Conservation (phyloP, 2,797 vertebrate genomes). For the Rhinophrynus dorsalis region DNA sequence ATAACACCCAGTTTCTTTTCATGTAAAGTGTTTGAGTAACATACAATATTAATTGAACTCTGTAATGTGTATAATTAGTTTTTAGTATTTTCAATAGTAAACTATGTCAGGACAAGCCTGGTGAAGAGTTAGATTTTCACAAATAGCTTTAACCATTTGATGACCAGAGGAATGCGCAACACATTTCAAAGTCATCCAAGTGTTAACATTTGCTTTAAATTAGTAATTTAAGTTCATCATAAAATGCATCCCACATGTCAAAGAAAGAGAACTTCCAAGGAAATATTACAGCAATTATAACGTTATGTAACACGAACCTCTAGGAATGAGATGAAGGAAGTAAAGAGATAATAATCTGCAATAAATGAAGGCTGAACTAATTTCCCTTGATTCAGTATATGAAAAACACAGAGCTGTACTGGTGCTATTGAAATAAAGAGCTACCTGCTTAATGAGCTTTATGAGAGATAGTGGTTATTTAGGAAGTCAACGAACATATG, state of each 20-base stretch:
- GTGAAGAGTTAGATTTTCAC: no score
- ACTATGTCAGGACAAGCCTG: no score
- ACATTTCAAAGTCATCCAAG: no score
- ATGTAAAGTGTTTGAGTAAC: no score
- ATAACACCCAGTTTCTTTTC: no score
- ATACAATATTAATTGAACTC: no score
- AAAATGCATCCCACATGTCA: background rate
- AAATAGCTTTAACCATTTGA: no score
- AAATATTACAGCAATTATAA: constrained; percentile 27
- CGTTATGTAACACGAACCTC: constrained; percentile 50
- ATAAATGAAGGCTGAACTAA: constrained; percentile 42
- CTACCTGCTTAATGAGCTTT: background rate
- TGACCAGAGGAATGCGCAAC: no score
- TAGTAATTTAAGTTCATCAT: background rate
- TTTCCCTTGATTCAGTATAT: background rate
- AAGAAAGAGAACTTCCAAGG: background rate
- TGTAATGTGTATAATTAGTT: no score
- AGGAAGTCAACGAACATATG: background rate
- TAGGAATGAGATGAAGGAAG: constrained; percentile 50
- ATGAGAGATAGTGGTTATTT: background rate
- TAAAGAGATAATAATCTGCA: constrained; percentile 52
- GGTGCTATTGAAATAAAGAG: background rate
- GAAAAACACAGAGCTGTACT: background rate
- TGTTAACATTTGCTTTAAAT: background rate
- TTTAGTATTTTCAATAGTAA: no score